Base-by-base conservation (phyloP, 2,797 vertebrate genomes). In the Lacerta bilineata region DNA sequence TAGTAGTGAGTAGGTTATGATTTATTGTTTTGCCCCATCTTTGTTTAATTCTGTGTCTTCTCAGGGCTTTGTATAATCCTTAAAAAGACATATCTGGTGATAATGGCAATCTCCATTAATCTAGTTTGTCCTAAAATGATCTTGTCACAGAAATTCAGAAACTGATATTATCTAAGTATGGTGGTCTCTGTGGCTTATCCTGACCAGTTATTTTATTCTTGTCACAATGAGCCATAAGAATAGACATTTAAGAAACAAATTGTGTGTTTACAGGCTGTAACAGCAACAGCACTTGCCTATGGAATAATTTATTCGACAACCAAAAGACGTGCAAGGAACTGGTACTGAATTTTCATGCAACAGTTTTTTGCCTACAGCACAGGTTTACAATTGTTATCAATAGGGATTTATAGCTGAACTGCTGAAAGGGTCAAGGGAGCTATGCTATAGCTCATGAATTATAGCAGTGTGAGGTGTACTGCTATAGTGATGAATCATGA, bases 361-460 rank as follows among this genome's bases (percentile, higher is more conserved):
- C 36, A 36, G 64, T 39, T 74, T 86, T 91, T 86, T 81, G 69
- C 29, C 55, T 90, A 36, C 5, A 76, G 3, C 6, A 25, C 89
- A 66, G 90, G 3, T 91, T 93, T 93, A 82, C 1, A 50, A 5
- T 11, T 87, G 29, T 91, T 92, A 88, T 20, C 1, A 80, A 66
- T 90, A 46, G 85, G 86, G 90, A 89, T 87, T 69, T 93, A 27
- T 10, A 83, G 68, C 0, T 68, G 87, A 87, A 69, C 29, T 66
- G 0, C 3, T 86, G 36, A 88, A 87, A 1, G 76, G 33, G 25
- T 86, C 89, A 92, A 84, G n/a, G 72, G 71, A 80, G 74, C 33
- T 87, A 0, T 90, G 25, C 8, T 91, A 4, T 61, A 92, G 46
- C 17, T 87, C 80, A 92, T 72, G 91, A 90, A 87, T 92, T 91